Base-by-base conservation (phyloP, 1,140 invertebrate genomes). In the Lerema accius region DNA sequence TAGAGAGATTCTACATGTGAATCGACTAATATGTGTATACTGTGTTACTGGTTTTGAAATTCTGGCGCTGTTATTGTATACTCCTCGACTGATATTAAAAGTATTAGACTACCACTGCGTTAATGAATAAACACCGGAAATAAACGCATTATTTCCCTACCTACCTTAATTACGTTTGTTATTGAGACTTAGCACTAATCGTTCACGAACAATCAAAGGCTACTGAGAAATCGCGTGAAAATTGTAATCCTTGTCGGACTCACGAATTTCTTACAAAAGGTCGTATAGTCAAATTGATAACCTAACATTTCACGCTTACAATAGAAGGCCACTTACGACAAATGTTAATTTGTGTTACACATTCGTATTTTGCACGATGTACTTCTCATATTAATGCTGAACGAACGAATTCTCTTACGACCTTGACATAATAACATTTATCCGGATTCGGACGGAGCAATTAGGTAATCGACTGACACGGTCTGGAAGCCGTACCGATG, bases 351-450 rank as follows among this genome's bases (percentile, higher is more conserved):
- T 56, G 43, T 65, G 59, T 48, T 65, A 70, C 61, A 72, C 50
- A 66, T 71, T 65, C 63, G 63, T 56, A 65, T 65, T 75, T 75
- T 74, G 69, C 68, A 71, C 63, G 63, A 71, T 49, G 45, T 45
- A 65, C 55, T 56, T 65, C 65, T 76, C 67, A 66, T 74, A 75
- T 68, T 66, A 63, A 62, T 50, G 53, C 61, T 60, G 58, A 71
- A 67, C 65, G 61, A 79, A 60, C 60, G 66, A 67, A 65, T 55
- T 68, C 62, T 64, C 28, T 49, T 48, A 13, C 46, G 53, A 67
- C 85, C 85, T 86, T 88, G 85, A 79, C 85, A 88, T 72, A 79
- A 84, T 84, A 86, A 88, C 85, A 88, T 84, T 86, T 85, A 82
- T 46, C 32, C 26, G 42, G 32, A 82, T 80, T 80, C 78, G 69